Evolutionary conservation across 1,140 invertebrate genomes (phyloP).

Genomic region (Drosophila kepulauana): DNA sequence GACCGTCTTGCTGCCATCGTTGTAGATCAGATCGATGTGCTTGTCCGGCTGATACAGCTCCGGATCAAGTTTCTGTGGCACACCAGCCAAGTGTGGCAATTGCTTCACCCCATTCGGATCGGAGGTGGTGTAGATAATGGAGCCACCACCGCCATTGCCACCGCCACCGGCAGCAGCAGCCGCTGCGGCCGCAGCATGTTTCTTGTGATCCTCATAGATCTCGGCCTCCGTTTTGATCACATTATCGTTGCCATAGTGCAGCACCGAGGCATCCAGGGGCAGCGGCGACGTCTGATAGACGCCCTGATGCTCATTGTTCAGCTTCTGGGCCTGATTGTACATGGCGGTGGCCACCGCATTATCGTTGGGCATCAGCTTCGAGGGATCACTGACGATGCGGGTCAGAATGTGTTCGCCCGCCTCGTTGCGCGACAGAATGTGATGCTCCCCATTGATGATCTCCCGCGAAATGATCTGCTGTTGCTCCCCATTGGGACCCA

Average conservation of each 20-base stretch:
- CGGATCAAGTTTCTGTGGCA: constrained; percentile 77
- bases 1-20: constrained; percentile 92
- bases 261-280: constrained; percentile 77
- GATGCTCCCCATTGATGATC: constrained; percentile 84
- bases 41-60: constrained; percentile 79
- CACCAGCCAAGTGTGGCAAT: constrained; percentile 86
- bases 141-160: constrained; percentile 54
- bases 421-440: constrained; percentile 84
- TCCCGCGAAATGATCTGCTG: constrained; percentile 85
- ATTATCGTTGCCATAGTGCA: constrained; percentile 78
- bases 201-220: constrained; percentile 83
- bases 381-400: constrained; percentile 84
- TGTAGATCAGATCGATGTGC: constrained; percentile 91
- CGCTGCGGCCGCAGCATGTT: constrained; percentile 62
- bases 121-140: constrained; percentile 84
- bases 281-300: constrained; percentile 81
- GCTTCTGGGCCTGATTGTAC: constrained; percentile 83
- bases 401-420: constrained; percentile 84
- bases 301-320: constrained; percentile 77
- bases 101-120: constrained; percentile 85
- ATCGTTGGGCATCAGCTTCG: constrained; percentile 82
- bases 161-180: constrained; percentile 55
- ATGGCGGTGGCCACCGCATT: constrained; percentile 82
- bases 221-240: constrained; percentile 83
- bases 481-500: constrained; percentile 82